Conservation (phyloP, 1,140 invertebrate species). For the Diuraphis noxia region DNA sequence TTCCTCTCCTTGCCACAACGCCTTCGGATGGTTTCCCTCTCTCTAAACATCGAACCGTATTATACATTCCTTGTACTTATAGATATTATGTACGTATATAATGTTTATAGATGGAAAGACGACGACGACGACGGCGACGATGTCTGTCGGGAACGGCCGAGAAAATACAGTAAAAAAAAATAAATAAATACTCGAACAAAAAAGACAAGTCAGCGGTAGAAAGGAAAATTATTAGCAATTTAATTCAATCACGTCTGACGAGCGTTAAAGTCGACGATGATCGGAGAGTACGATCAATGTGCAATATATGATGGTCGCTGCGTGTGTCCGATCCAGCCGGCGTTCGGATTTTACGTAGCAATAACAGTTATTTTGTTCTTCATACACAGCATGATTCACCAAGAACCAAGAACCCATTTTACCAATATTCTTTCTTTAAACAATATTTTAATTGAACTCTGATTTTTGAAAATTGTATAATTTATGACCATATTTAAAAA, state of each 20-base stretch:
- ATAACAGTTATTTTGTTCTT: not conserved
- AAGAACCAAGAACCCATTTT: too few species aligned
- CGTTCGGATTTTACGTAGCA: not conserved
- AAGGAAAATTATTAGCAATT: constrained; percentile 46
- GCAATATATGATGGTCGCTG: not conserved
- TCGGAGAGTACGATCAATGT: not conserved
- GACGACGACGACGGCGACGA: too few species aligned
- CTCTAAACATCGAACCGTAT: not conserved
- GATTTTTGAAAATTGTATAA: not conserved
- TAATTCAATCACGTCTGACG: constrained; percentile 35
- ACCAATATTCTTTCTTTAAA: not conserved
- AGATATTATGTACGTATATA: not conserved
- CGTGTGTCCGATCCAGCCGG: not conserved
- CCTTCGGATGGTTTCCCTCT: not conserved
- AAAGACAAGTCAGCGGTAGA: not conserved
- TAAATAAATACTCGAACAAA: not conserved
- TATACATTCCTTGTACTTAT: not conserved
- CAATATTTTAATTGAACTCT: not conserved
- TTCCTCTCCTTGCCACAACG: not conserved
- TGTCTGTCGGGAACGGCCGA: not conserved
- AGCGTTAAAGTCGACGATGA: not conserved
- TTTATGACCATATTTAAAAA: not conserved
- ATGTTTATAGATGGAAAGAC: not conserved
- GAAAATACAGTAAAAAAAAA: not conserved
- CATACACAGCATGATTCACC: not conserved